Percentiles rank a stretch among this genome's conserved stretches.
These are phyloP conservation scores for Glaucidium brasilianum DNA, from an alignment of 2,113 vertebrate species.

Conservation along the genomic window DNA sequence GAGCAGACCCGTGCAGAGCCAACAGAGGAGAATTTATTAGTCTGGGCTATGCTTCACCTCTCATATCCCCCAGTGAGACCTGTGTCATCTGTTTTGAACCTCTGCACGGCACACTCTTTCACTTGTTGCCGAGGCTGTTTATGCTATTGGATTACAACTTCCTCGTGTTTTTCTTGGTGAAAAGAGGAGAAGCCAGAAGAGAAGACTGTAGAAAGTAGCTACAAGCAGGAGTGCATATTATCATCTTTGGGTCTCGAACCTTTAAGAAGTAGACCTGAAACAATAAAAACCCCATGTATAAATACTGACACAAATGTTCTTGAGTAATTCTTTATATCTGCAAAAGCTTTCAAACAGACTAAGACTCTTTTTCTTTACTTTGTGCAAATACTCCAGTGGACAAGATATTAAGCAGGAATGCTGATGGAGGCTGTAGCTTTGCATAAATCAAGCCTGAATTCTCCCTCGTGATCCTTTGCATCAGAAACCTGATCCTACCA, in stretches of 20 bases:
- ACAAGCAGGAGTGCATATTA: neutral
- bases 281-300: neutral
- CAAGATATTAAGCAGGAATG: neutral
- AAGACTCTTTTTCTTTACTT: neutral
- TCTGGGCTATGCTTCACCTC: conserved; percentile 1
- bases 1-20: neutral
- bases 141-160: conserved; percentile 23
- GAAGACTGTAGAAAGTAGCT: neutral
- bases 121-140: conserved; percentile 24
- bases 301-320: neutral
- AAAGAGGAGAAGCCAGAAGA: neutral
- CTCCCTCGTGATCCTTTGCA: neutral
- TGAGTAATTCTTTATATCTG: neutral
- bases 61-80: neutral
- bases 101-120: neutral
- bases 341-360: neutral
- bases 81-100: conserved; percentile 19
- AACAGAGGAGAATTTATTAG: conserved; percentile 38
- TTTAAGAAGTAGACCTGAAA: neutral
- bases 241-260: neutral
- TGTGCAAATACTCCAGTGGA: neutral
- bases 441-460: neutral
- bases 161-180: neutral
- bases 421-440: neutral
- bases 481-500: neutral